A percentile compares a stretch with the other conserved stretches of the same genome.
Evolutionary conservation across 2,888 invertebrate genomes (phyloP).

Genomic region (Thera britannica): DNA sequence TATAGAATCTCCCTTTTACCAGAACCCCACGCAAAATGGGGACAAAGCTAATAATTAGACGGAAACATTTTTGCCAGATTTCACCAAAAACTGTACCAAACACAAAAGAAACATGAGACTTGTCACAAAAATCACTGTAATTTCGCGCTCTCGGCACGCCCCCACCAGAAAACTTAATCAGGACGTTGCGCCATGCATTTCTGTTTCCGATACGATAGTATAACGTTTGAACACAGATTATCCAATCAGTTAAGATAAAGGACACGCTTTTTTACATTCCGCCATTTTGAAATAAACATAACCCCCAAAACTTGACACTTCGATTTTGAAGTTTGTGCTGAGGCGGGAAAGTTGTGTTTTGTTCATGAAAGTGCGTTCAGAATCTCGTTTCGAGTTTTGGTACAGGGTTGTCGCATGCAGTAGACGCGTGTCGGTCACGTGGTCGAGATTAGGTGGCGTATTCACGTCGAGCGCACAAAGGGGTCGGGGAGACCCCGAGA

Average conservation of each 20-base stretch:
- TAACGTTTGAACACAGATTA: conserved; percentile 83
- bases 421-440: conserved; percentile 78
- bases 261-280: conserved; percentile 76
- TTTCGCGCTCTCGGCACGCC: conserved; percentile 73
- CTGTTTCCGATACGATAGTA: conserved; percentile 83
- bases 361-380: conserved; percentile 50
- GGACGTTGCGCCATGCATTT: conserved; percentile 75
- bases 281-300: conserved; percentile 51
- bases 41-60: conserved; percentile 81
- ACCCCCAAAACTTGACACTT: conserved; percentile 58
- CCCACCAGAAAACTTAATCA: conserved; percentile 79
- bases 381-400: conserved; percentile 55
- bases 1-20: conserved; percentile 59
- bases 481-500: conserved; percentile 70
- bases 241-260: conserved; percentile 85
- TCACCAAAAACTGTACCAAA: conserved; percentile 66
- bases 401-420: conserved; percentile 76
- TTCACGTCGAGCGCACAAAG: conserved; percentile 79
- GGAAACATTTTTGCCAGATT: conserved; percentile 72
- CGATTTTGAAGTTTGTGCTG: conserved; percentile 52
- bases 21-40: conserved; percentile 51
- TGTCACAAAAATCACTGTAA: conserved; percentile 81
- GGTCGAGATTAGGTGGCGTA: conserved; percentile 77
- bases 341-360: conserved; percentile 53
- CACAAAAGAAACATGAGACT: conserved; percentile 73